These are phyloP conservation scores for Neodontobutis hainanensis DNA, from an alignment of 2,113 vertebrate genomes.

Conservation along the genomic window DNA sequence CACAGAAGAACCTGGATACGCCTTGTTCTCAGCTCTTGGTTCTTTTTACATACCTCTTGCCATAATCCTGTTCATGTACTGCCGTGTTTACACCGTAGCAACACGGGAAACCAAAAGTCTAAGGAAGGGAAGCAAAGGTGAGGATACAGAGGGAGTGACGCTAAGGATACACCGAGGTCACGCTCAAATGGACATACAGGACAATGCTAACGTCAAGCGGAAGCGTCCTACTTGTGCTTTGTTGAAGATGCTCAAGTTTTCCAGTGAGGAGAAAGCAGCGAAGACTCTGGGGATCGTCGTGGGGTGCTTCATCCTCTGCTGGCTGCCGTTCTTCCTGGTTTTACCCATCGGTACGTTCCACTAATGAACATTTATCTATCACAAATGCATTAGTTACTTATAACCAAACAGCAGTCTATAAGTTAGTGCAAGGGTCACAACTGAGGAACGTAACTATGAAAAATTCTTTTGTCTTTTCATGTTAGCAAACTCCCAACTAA, in stretches of 20 bases:
- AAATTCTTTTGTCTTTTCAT: too few relatives aligned
- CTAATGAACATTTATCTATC: neutral
- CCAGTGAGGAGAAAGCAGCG: conserved; percentile 93
- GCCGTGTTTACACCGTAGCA: conserved; percentile 91
- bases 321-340: conserved; percentile 96
- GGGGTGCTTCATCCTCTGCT: conserved; percentile 94
- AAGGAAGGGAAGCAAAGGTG: conserved; percentile 78
- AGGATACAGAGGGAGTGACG: conserved; percentile 81
- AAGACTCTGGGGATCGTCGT: conserved; percentile 96
- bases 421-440: too few relatives aligned
- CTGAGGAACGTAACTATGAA: too few relatives aligned
- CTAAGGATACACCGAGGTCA: conserved; percentile 89
- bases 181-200: conserved; percentile 17
- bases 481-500: too few relatives aligned
- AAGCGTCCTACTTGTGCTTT: conserved; percentile 82
- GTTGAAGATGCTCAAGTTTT: conserved; percentile 86
- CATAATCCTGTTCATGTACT: conserved; percentile 96
- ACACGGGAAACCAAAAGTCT: conserved; percentile 82
- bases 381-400: too few relatives aligned
- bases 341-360: conserved; percentile 89
- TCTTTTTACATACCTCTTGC: conserved; percentile 93
- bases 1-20: conserved; percentile 91
- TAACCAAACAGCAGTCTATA: too few relatives aligned
- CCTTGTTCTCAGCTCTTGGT: conserved; percentile 90
- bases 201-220: conserved; percentile 1